Conservation (phyloP, 2,888 invertebrate genomes). For the Erebia epiphron region DNA sequence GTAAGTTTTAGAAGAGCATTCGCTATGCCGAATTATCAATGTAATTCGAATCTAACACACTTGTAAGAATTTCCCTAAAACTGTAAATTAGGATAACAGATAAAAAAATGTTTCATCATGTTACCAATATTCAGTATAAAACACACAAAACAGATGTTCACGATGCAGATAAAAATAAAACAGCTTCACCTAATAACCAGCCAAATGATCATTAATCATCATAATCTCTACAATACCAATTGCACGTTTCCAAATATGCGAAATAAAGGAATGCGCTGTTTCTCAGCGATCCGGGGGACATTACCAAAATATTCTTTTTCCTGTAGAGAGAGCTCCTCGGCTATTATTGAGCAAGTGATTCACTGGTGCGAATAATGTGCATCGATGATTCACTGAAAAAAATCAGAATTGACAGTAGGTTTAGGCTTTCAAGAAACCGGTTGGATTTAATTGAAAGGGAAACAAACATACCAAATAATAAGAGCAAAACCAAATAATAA, state of each 20-base stretch:
- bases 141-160: not conserved
- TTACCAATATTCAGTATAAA: not conserved
- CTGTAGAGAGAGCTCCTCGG: slow-evolving; percentile 17
- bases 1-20: not conserved
- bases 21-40: not conserved
- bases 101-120: not conserved
- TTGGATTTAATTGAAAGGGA: not conserved
- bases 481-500: too few relatives aligned
- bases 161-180: not conserved
- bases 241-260: not conserved
- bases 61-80: not conserved
- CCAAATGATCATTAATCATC: not conserved
- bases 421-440: not conserved
- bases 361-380: slow-evolving; percentile 27
- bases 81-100: not conserved
- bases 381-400: slow-evolving; percentile 29
- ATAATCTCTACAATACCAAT: not conserved
- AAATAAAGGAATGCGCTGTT: slow-evolving; percentile 28
- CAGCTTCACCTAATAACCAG: not conserved
- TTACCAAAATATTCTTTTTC: slow-evolving; percentile 55
- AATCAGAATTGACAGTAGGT: slow-evolving; percentile 5
- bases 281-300: slow-evolving; percentile 66
- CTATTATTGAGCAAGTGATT: slow-evolving; percentile 29
- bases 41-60: not conserved
- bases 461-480: not conserved